A percentile compares a stretch with the other conserved stretches of the same genome.
Conservation (phyloP, 2,888 invertebrate genomes). For the Drosophila kuntzei region DNA sequence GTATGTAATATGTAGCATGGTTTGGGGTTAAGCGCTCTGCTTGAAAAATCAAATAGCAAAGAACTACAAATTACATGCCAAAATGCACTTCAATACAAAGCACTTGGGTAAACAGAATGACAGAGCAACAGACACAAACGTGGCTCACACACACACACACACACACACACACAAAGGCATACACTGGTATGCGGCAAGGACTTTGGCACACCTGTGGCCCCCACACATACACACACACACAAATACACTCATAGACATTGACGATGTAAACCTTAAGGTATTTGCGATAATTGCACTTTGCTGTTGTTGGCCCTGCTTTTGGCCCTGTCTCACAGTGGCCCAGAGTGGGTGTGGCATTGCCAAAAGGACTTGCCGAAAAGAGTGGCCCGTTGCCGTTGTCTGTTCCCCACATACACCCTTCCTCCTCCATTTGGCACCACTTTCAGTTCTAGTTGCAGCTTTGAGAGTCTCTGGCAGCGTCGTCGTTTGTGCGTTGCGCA, state of each 20-base stretch:
- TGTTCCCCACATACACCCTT: neutral
- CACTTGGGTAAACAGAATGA: constrained; percentile 76
- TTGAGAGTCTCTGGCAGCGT: constrained; percentile 52
- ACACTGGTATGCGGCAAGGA: constrained; percentile 25
- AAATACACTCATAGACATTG: constrained; percentile 38
- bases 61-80: constrained; percentile 82
- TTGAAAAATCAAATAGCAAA: constrained; percentile 79
- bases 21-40: constrained; percentile 52
- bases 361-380: constrained; percentile 59
- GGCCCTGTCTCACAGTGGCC: constrained; percentile 10
- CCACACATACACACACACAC: constrained; percentile 21
- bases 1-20: constrained; percentile 15
- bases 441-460: constrained; percentile 21
- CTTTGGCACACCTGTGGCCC: constrained; percentile 66
- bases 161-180: constrained; percentile 6
- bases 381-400: constrained; percentile 46
- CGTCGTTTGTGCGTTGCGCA: constrained; percentile 65
- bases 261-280: constrained; percentile 82
- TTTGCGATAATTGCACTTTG: constrained; percentile 83
- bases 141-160: constrained; percentile 30
- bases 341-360: constrained; percentile 36
- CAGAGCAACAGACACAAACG: constrained; percentile 48
- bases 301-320: constrained; percentile 61
- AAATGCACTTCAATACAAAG: constrained; percentile 83
- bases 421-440: constrained; percentile 2